Base-by-base conservation (phyloP, 2,113 vertebrate genomes). In the Sterna hirundo region DNA sequence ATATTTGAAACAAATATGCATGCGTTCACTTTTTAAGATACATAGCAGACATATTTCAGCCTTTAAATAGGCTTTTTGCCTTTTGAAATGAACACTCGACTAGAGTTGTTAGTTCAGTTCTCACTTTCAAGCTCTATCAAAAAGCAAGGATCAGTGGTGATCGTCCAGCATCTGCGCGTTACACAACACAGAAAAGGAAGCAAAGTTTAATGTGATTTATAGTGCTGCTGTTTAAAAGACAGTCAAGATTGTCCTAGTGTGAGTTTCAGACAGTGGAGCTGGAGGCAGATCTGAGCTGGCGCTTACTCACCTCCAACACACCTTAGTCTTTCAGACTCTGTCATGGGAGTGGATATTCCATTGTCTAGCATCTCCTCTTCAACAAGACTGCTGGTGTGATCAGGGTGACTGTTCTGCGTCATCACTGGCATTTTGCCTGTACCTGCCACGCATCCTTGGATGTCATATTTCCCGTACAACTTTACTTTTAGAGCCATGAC, bases 221-320 rank as follows among this genome's bases (percentile, higher is more conserved):
- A 60, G 42, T 12, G 22, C 46, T 1, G 2, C 25, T 94, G 68
- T 78, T 90, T 83, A 60, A 91, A 61, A 69, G 55, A 27, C 72
- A 64, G n/a, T 15, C 6, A 15, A 20, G 69, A 23, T 44, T 68
- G 47, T 62, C 62, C 51, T 92, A 83, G 44, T 6, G 4, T 62
- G 74, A 72, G 36, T 61, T 82, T 64, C 78, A 93, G 78, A 83
- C 40, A 88, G 66, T 0, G 0, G 71, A 64, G 36, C 87, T 83
- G 54, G 49, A 83, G 85, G 32, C 47, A 90, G 51, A 10, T 80
- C 68, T 97, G 95, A 97, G 85, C 71, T 90, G 83, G 85, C 92
- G 44, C 68, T 96, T 93, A 91, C 66, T 94, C 96, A 92, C 76
- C 46, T 88, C 71, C 60, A 88, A 55, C 95, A 93, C 94, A 94